phyloP scores from a whole-genome alignment of 2,888 invertebrate genomes.

The Acrocyrtus sp. region DNA sequence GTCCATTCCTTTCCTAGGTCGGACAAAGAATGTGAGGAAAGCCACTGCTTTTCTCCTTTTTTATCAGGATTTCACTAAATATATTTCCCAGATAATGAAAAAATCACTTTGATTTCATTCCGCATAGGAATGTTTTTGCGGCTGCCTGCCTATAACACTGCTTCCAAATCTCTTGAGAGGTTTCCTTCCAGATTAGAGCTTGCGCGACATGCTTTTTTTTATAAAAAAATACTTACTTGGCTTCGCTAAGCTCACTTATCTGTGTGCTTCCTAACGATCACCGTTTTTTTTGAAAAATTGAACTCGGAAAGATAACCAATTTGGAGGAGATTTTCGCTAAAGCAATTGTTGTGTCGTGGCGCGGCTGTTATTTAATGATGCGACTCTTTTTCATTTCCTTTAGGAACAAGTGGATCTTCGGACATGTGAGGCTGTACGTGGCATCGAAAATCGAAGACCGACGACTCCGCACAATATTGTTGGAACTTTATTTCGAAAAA shows the following conservation, averaged over 20 bases:
- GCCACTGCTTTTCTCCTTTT: background rate
- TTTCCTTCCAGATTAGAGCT: background rate
- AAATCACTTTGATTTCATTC: background rate
- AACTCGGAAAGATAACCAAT: background rate
- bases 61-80: background rate
- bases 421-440: constrained; percentile 50
- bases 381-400: constrained; percentile 6
- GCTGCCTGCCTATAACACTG: background rate
- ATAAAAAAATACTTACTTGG: background rate
- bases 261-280: no score
- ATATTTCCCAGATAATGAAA: background rate
- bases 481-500: background rate
- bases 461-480: constrained; percentile 6
- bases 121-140: background rate
- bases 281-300: background rate
- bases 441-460: constrained; percentile 12
- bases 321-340: background rate
- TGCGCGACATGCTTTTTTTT: background rate
- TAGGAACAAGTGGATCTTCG: constrained; percentile 56
- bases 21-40: no score
- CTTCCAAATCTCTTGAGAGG: background rate
- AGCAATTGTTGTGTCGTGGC: background rate
- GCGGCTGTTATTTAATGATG: background rate
- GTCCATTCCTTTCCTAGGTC: background rate
- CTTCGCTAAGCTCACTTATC: background rate